phyloP scores from a whole-genome alignment of 2,888 invertebrate species.

The Empis stercorea region DNA sequence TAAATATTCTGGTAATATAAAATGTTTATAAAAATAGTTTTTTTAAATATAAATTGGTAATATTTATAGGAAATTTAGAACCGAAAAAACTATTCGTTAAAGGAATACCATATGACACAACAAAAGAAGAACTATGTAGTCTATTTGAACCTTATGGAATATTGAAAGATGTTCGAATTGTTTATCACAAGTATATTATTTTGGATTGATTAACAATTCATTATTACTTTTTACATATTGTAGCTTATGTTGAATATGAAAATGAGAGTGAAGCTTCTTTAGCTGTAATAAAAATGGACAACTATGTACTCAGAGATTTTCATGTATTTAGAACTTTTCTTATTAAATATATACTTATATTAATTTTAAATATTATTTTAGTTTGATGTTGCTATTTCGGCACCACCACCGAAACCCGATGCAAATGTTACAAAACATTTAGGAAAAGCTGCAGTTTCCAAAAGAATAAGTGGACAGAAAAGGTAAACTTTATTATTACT shows the following conservation, averaged over 20 bases:
- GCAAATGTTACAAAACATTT: slow-evolving; percentile 16
- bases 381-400: slow-evolving; percentile 42
- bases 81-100: slow-evolving; percentile 83
- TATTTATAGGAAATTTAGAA: slow-evolving; percentile 49
- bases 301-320: slow-evolving; percentile 50
- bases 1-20: slow-evolving; percentile 47
- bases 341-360: background rate
- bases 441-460: background rate
- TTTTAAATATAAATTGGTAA: too few relatives aligned
- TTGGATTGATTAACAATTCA: too few relatives aligned
- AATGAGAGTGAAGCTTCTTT: slow-evolving; percentile 53
- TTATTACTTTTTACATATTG: too few relatives aligned
- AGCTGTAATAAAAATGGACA: slow-evolving; percentile 62
- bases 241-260: slow-evolving; percentile 84
- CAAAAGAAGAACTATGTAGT: slow-evolving; percentile 56
- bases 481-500: too few relatives aligned
- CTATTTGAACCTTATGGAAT: slow-evolving; percentile 62
- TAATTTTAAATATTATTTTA: slow-evolving; percentile 10
- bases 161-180: slow-evolving; percentile 70
- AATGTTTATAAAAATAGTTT: background rate
- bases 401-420: slow-evolving; percentile 39
- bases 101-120: slow-evolving; percentile 56
- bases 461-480: background rate
- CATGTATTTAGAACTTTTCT: slow-evolving; percentile 39
- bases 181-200: slow-evolving; percentile 61